phyloP scores from a whole-genome alignment of 2,113 vertebrate species.

The Anthoscopus minutus region DNA sequence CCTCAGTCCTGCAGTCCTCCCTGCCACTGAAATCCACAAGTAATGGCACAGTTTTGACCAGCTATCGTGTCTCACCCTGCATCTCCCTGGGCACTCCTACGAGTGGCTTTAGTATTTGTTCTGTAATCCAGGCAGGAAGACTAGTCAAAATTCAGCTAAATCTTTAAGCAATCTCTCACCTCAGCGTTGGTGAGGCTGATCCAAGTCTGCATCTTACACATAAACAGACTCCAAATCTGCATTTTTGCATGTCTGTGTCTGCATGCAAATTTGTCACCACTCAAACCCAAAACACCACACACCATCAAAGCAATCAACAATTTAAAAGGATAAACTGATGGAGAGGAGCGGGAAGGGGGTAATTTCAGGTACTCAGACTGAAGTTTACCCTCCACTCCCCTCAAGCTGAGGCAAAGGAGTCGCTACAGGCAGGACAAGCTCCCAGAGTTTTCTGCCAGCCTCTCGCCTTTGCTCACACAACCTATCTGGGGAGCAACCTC shows the following conservation, averaged over 20 bases:
- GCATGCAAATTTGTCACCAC: neutral
- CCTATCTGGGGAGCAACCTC: neutral
- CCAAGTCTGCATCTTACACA: neutral
- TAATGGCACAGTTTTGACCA: neutral
- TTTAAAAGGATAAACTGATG: neutral
- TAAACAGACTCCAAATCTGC: neutral
- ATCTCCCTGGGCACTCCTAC: neutral
- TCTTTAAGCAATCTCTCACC: neutral
- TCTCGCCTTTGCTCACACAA: neutral
- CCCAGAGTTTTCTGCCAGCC: neutral
- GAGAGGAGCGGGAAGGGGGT: neutral
- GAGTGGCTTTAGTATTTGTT: neutral
- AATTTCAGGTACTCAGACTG: slow-evolving; percentile 13
- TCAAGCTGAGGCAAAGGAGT: neutral
- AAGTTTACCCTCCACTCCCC: slow-evolving; percentile 31
- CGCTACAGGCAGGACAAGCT: neutral
- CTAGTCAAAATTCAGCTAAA: neutral
- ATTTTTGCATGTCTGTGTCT: neutral
- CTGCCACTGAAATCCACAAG: neutral
- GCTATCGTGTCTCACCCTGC: neutral
- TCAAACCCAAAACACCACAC: neutral
- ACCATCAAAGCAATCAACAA: neutral
- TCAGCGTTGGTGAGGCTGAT: neutral
- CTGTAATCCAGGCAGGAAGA: neutral
- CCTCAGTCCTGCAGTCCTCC: neutral